Evolutionary conservation across 2,888 invertebrate species (phyloP).

Genomic region (Noctua comes): DNA sequence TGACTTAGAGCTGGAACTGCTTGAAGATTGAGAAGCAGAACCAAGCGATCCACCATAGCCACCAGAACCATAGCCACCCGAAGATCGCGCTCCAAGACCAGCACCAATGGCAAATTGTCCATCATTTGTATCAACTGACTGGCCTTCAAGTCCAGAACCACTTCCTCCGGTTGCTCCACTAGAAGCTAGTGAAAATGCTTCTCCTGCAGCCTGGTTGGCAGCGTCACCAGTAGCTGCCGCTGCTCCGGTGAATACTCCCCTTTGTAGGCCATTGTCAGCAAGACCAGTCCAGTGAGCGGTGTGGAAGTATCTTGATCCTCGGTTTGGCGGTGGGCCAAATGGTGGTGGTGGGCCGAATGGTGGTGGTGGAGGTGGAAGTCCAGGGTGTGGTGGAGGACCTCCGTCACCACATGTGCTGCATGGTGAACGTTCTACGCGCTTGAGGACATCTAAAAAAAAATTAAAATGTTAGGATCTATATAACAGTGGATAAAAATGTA

Average conservation of each 20-base stretch:
- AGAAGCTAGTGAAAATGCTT: conserved; percentile 75
- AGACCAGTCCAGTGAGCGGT: conserved; percentile 81
- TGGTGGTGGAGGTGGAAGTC: conserved; percentile 16
- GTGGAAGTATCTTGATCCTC: conserved; percentile 66
- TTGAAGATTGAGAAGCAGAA: conserved; percentile 44
- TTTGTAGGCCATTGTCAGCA: conserved; percentile 72
- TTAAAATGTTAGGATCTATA: neutral
- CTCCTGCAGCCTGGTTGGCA: conserved; percentile 64
- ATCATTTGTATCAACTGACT: conserved; percentile 19
- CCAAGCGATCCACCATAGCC: conserved; percentile 23
- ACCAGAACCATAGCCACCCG: conserved; percentile 25
- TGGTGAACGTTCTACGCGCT: conserved; percentile 60
- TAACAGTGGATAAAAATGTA: too few relatives aligned
- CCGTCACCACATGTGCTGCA: conserved; percentile 50
- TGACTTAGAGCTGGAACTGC: conserved; percentile 55
- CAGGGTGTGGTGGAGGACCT: conserved; percentile 31
- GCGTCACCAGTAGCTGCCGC: conserved; percentile 69
- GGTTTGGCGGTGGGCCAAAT: conserved; percentile 25
- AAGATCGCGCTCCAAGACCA: conserved; percentile 9
- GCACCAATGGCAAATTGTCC: conserved; percentile 34
- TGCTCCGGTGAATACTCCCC: conserved; percentile 77
- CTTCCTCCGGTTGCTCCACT: conserved; percentile 31
- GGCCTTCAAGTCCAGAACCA: conserved; percentile 15
- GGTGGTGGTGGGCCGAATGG: conserved; percentile 34
- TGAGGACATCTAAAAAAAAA: conserved; percentile 44